Percentiles rank a stretch among this genome's conserved stretches.
Conservation (phyloP, 2,888 invertebrate species). For the Agrochola litura region DNA sequence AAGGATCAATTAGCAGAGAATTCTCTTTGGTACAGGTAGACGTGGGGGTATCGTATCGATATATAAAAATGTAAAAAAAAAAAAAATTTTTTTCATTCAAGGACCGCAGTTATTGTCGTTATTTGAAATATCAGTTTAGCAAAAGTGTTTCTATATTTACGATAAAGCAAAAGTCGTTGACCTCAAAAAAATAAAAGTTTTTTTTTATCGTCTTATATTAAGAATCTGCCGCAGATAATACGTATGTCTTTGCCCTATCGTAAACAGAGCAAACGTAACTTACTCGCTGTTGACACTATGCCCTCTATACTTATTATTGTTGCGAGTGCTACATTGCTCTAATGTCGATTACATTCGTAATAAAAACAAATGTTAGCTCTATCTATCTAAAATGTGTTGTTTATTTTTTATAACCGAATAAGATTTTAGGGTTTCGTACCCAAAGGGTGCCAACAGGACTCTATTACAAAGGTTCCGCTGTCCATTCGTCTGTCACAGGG, state of each 20-base stretch:
- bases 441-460: background rate
- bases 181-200: too few species aligned
- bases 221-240: slow-evolving; percentile 26
- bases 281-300: slow-evolving; percentile 38
- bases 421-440: background rate
- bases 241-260: slow-evolving; percentile 20
- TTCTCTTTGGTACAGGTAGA: background rate
- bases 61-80: too few species aligned
- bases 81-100: too few species aligned
- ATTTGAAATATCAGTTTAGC: too few species aligned
- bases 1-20: background rate
- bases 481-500: background rate
- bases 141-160: too few species aligned
- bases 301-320: slow-evolving; percentile 39
- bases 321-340: slow-evolving; percentile 1
- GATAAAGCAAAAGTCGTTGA: too few species aligned
- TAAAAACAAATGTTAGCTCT: slow-evolving; percentile 27
- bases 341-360: slow-evolving; percentile 23
- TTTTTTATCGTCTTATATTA: background rate
- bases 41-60: too few species aligned
- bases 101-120: too few species aligned
- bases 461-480: background rate
- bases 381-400: slow-evolving; percentile 13
- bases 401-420: slow-evolving; percentile 29
- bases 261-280: slow-evolving; percentile 32